Percentiles rank a stretch among this genome's conserved stretches.
These are phyloP conservation scores for Drosophila hamatofila DNA, from an alignment of 2,888 invertebrate species.

Conservation along the genomic window DNA sequence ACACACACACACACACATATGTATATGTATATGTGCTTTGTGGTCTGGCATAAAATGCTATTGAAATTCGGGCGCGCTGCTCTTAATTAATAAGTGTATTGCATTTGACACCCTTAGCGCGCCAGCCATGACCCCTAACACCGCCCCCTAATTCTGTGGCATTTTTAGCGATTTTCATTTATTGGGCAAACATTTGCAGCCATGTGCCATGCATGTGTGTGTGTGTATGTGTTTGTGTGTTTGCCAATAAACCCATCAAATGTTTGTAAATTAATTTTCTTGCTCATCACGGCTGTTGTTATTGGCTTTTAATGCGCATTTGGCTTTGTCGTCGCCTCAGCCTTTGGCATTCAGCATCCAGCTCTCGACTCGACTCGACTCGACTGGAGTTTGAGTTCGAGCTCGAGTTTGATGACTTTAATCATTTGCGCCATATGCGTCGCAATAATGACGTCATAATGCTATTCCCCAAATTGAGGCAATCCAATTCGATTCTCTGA, in stretches of 20 bases:
- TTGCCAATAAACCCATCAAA: conserved; percentile 64
- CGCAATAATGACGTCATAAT: conserved; percentile 65
- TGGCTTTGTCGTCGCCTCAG: conserved; percentile 34
- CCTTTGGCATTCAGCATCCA: conserved; percentile 18
- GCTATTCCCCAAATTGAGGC: conserved; percentile 1
- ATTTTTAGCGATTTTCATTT: conserved; percentile 69
- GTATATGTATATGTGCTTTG: conserved; percentile 34
- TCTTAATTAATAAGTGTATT: conserved; percentile 77
- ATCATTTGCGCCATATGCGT: conserved; percentile 70
- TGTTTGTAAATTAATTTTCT: conserved; percentile 79
- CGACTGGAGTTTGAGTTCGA: not conserved
- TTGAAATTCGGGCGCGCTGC: conserved; percentile 48
- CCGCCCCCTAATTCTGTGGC: conserved; percentile 8
- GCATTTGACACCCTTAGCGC: conserved; percentile 53
- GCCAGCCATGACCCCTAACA: not conserved
- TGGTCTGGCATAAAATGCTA: conserved; percentile 68
- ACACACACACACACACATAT: not conserved
- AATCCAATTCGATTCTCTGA: not conserved
- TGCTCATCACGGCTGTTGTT: conserved; percentile 78
- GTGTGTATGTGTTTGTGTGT: conserved; percentile 17
- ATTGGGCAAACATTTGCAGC: conserved; percentile 72
- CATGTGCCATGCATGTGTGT: conserved; percentile 46
- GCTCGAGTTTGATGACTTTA: conserved; percentile 55
- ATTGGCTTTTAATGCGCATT: conserved; percentile 78
- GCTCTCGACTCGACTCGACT: not conserved